Evolutionary conservation across 1,140 invertebrate genomes (phyloP), one percentile per base, ranked within the genome.

Genomic region (Carposina sasakii): DNA sequence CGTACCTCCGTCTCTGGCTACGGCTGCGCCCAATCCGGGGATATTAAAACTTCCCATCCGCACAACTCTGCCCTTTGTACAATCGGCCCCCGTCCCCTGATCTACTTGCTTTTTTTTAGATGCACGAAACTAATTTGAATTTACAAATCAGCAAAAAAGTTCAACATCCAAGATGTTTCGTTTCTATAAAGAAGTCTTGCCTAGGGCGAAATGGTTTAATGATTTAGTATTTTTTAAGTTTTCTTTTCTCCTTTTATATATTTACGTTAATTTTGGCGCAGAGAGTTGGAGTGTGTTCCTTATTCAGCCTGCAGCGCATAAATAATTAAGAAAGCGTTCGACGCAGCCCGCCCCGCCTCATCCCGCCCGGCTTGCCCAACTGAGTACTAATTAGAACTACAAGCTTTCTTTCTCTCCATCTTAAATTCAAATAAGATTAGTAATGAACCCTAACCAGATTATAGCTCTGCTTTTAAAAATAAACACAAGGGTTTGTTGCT

Each of bases 41-140:
- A 81, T 82, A 82, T 82, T 81, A 82, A 82, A 82, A 82, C 65
- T 82, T 79, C 79, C 71, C 71, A 63, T 65, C 68, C 74, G 68
- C 62, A 56, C 63, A 67, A 56, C 60, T 53, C 57, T 45, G 50
- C 68, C 71, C 68, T 81, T 81, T 78, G 68, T 78, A 52, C 63
- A 56, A 66, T 61, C 59, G 51, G 53, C 52, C 48, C 47, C 53
- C 34, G 53, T 28, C 52, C 54, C 53, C 51, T 52, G 60, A 57
- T 64, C 56, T 63, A 57, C 55, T 24, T 31, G 43, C 43, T 22
- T 23, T 21, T 65, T 73, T 64, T 68, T 61, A 61, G 52, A 61
- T 63, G 54, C 56, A 60, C 52, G 49, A 52, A 67, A 42, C 48
- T 62, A 61, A 64, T 70, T 70, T 62, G 47, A 60, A 49, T 62